Evolutionary conservation across 2,797 vertebrate genomes (phyloP).

Genomic region (Melanotaenia pygmaea): DNA sequence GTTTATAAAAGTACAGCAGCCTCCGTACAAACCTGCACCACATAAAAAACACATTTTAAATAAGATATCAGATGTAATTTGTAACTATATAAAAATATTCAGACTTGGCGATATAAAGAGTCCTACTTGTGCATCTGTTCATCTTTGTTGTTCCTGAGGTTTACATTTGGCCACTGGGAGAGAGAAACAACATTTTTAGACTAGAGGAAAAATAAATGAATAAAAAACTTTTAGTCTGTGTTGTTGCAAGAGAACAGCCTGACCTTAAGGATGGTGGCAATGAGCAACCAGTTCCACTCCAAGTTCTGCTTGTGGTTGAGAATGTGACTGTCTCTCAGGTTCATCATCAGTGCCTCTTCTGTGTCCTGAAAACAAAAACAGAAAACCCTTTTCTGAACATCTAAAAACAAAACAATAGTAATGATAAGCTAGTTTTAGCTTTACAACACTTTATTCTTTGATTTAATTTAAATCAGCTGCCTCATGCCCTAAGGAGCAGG

Average conservation of each 20-base stretch:
- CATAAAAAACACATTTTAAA: slow-evolving; percentile 11
- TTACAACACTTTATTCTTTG: not conserved
- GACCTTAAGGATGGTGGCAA: slow-evolving; percentile 97
- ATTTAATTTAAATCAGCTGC: not conserved
- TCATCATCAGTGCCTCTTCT: slow-evolving; percentile 94
- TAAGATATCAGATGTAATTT: not conserved
- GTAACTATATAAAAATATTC: not conserved
- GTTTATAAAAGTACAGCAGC: slow-evolving; percentile 97
- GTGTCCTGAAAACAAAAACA: slow-evolving; percentile 86
- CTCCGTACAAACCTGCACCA: slow-evolving; percentile 92
- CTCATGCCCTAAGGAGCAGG: not conserved
- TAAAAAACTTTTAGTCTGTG: not conserved
- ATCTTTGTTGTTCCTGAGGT: slow-evolving; percentile 97
- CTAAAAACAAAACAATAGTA: not conserved
- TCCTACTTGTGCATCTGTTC: slow-evolving; percentile 96
- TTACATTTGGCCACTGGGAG: slow-evolving; percentile 95
- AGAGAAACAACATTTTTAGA: slow-evolving; percentile 25
- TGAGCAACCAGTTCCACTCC: slow-evolving; percentile 98
- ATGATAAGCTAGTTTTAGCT: not conserved
- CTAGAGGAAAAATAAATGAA: not conserved
- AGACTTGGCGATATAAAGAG: not conserved
- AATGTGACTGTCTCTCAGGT: slow-evolving; percentile 95
- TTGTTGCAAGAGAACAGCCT: slow-evolving; percentile 26
- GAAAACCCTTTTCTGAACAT: slow-evolving; percentile 2
- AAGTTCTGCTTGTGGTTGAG: slow-evolving; percentile 98